These are phyloP conservation scores for Odocoileus virginianus DNA, from an alignment of 2,113 vertebrate genomes.

Conservation along the genomic window DNA sequence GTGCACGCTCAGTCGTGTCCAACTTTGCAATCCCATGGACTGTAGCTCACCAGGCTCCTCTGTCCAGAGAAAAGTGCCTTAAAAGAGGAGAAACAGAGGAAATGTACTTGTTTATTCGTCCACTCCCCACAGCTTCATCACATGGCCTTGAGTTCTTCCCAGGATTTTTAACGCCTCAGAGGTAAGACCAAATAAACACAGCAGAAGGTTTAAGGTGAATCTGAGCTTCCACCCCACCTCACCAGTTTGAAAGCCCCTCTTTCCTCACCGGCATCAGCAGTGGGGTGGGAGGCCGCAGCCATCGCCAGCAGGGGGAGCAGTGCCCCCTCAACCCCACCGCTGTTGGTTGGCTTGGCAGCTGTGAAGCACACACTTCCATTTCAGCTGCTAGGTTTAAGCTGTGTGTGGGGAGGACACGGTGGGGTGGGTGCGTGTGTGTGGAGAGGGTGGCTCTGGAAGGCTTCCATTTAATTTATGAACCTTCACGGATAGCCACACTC, in stretches of 20 bases:
- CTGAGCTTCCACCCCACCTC: not conserved
- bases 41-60: not conserved
- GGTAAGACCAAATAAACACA: not conserved
- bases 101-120: not conserved
- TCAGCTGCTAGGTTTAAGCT: not conserved
- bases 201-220: not conserved
- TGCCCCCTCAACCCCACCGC: rapidly evolving
- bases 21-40: not conserved
- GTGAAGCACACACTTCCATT: not conserved
- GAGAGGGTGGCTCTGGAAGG: not conserved
- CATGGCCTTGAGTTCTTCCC: not conserved
- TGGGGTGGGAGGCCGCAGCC: no score
- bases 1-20: not conserved
- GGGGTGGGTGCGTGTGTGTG: not conserved
- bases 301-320: not conserved
- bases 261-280: not conserved
- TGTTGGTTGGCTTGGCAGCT: not conserved
- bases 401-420: not conserved
- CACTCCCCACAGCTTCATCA: not conserved
- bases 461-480: slow-evolving; percentile 1
- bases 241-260: not conserved
- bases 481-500: not conserved
- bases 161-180: not conserved
- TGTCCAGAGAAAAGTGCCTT: not conserved
- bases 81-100: not conserved